Conservation (phyloP, 1,140 invertebrate genomes). For the Dendroctonus valens region DNA sequence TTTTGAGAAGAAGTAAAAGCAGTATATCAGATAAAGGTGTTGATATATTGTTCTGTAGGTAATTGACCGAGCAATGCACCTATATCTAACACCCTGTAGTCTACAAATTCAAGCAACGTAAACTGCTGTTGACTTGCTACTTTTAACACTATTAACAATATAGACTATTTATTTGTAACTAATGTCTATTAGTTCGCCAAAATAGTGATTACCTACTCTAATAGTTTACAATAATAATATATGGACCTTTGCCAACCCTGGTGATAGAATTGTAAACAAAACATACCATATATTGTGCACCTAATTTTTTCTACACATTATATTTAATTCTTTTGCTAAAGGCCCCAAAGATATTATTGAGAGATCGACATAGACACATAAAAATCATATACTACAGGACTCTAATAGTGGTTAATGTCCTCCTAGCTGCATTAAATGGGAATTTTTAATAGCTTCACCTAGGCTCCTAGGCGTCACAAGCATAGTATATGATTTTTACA, state of each 20-base stretch:
- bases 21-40: too few relatives aligned
- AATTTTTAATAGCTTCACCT: too few relatives aligned
- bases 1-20: too few relatives aligned
- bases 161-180: background rate
- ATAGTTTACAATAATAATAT: slow-evolving; percentile 26
- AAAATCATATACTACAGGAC: slow-evolving; percentile 7
- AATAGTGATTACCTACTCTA: slow-evolving; percentile 12
- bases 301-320: slow-evolving; percentile 14
- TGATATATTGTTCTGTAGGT: too few relatives aligned
- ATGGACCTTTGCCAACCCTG: slow-evolving; percentile 37
- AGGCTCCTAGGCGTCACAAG: too few relatives aligned
- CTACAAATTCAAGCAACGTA: too few relatives aligned
- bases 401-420: too few relatives aligned
- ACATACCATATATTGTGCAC: slow-evolving; percentile 8
- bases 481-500: too few relatives aligned
- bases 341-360: slow-evolving; percentile 26
- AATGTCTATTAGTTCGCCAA: slow-evolving; percentile 10
- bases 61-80: too few relatives aligned
- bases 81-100: too few relatives aligned
- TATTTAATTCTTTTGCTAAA: slow-evolving; percentile 18
- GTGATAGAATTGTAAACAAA: slow-evolving; percentile 22
- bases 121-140: too few relatives aligned
- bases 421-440: too few relatives aligned
- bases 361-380: slow-evolving; percentile 19
- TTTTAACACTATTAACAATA: background rate